Conservation (phyloP, 2,888 invertebrate species). For the Drosophila kuntzei region DNA sequence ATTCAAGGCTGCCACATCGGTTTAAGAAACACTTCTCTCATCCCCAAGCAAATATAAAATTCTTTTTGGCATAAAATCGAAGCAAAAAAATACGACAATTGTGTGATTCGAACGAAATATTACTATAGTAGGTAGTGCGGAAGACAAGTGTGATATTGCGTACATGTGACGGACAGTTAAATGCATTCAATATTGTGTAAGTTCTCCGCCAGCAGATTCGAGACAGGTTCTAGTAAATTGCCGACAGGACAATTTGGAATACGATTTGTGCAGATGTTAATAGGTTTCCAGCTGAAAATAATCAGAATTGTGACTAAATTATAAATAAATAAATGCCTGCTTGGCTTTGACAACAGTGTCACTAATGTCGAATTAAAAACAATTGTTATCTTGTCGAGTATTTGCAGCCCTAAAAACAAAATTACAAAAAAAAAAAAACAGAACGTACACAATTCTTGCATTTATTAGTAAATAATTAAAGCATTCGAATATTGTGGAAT, state of each 20-base stretch:
- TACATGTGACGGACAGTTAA: constrained; percentile 24
- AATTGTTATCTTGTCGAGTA: constrained; percentile 7
- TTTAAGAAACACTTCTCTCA: too few species aligned
- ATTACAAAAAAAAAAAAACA: constrained; percentile 7
- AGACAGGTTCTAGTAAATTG: background rate
- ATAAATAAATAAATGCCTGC: background rate
- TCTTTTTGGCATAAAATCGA: constrained; percentile 42
- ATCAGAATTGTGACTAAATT: constrained; percentile 8
- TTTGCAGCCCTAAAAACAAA: constrained; percentile 8
- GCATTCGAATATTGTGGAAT: background rate
- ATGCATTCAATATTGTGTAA: constrained; percentile 58
- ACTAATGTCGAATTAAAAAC: constrained; percentile 6
- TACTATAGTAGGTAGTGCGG: constrained; percentile 15
- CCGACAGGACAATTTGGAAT: constrained; percentile 35
- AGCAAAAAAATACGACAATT: constrained; percentile 24
- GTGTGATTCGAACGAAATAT: constrained; percentile 3
- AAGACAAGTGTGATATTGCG: constrained; percentile 12
- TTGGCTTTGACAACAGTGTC: constrained; percentile 32
- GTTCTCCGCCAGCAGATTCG: too few species aligned
- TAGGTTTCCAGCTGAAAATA: constrained; percentile 27
- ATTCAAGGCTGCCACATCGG: too few species aligned
- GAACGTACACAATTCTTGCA: constrained; percentile 1
- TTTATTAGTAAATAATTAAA: constrained; percentile 12
- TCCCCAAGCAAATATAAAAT: constrained; percentile 36
- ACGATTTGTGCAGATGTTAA: constrained; percentile 17